Evolutionary conservation across 1,140 invertebrate species (phyloP), one percentile per base, ranked within the genome.

Genomic region (Aphelenchoides fujianensis): DNA sequence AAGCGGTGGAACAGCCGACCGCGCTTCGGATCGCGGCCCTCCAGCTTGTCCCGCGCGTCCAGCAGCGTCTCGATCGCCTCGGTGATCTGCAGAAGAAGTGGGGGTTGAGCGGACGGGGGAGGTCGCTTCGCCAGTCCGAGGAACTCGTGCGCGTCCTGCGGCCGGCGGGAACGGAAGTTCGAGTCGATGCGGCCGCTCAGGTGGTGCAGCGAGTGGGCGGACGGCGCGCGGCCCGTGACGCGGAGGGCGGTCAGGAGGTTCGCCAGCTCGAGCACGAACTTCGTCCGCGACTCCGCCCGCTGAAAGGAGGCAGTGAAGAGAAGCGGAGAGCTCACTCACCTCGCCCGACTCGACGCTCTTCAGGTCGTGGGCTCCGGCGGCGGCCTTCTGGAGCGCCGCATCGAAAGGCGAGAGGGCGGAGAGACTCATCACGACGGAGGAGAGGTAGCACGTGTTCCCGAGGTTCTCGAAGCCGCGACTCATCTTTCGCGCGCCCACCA

Each of bases 401-500:
- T n/a, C 30, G 2, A 61, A 28, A 19, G 19, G 27, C 16, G 59
- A 16, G 27, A 61, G n/a, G 36, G 59, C 1, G 16, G 59, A 61
- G 36, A 61, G 59, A 16, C 27, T 34, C 59, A 19, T 31, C 2
- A 61, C n/a, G n/a, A 61, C 2, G 16, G 59, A n/a, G 59, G 27
- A 30, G 19, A 61, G 27, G 59, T 19, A 61, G 2, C 59, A 61
- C 2, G 16, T 61, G 31, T 61, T 61, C 30, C 59, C 59, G 1
- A 61, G 59, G 36, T 61, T 61, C 59, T 61, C 59, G 59, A 61
- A 61, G 27, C 59, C 59, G 2, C 59, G 59, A 48, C n/a, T n/a
- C n/a, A n/a, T n/a, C n/a, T n/a, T n/a, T n/a, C n/a, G n/a, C n/a
- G n/a, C n/a, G n/a, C n/a, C n/a, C n/a, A n/a, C n/a, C n/a, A n/a